phyloP scores from a whole-genome alignment of 2,797 vertebrate genomes.

The Carapus acus region DNA sequence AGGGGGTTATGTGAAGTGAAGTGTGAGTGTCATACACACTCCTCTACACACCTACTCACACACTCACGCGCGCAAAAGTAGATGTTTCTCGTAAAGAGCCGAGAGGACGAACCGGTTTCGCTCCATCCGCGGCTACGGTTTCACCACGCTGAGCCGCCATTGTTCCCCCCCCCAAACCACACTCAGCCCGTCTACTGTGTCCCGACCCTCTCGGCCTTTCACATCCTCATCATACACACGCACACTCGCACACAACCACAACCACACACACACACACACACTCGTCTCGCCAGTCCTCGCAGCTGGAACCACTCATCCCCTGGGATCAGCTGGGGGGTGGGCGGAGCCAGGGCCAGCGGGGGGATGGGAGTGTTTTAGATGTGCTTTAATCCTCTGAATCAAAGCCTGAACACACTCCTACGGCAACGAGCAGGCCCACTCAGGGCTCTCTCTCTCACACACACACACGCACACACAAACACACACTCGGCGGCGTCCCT shows the following conservation, averaged over 20 bases:
- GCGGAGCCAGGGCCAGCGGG: neutral
- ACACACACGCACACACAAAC: no score
- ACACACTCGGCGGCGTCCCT: neutral
- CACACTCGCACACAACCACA: conserved; percentile 36
- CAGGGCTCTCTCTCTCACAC: neutral
- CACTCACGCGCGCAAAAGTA: conserved; percentile 7
- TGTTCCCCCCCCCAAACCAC: conserved; percentile 50
- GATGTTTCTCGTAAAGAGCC: conserved; percentile 28
- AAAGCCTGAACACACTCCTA: conserved; percentile 56
- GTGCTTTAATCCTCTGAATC: conserved; percentile 64
- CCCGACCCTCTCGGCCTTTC: conserved; percentile 39
- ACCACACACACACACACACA: conserved; percentile 39
- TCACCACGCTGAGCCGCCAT: conserved; percentile 57
- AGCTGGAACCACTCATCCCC: conserved; percentile 69
- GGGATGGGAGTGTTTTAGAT: conserved; percentile 55
- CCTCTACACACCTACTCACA: no score
- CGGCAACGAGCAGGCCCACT: conserved; percentile 29
- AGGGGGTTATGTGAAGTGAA: no score
- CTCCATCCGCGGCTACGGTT: conserved; percentile 57
- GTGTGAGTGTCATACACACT: no score
- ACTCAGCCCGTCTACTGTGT: conserved; percentile 41
- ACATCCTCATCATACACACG: conserved; percentile 42
- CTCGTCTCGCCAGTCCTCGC: conserved; percentile 38
- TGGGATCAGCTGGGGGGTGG: conserved; percentile 42
- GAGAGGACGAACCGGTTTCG: conserved; percentile 64